Evolutionary conservation across 2,797 vertebrate genomes (phyloP).

Genomic region (Silurus aristotelis): DNA sequence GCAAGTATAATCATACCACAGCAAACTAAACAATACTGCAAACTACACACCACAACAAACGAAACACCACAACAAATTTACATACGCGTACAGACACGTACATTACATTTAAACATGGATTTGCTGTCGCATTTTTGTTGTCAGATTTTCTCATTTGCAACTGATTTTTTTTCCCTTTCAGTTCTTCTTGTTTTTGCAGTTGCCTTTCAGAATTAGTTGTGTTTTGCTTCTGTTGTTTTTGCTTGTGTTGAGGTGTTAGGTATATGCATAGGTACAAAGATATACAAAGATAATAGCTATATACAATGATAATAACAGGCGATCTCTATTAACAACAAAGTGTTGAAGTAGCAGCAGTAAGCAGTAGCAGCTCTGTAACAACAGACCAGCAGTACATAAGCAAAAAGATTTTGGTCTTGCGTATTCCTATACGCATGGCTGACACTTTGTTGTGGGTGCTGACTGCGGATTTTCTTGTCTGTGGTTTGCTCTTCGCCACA

Average conservation of each 20-base stretch:
- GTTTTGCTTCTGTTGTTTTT: background rate
- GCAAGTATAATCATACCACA: background rate
- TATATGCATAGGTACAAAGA: no score
- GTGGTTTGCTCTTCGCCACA: constrained; percentile 21
- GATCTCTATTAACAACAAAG: background rate
- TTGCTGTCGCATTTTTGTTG: background rate
- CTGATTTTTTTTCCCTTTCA: background rate
- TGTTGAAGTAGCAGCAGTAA: background rate
- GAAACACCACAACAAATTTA: background rate
- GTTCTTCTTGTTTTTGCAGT: background rate
- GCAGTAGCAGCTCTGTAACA: background rate
- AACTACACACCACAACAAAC: background rate
- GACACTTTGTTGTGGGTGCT: constrained; percentile 14
- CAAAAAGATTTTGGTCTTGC: background rate
- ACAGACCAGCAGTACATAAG: background rate
- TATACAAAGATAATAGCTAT: no score
- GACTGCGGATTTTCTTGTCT: constrained; percentile 20
- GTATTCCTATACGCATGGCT: background rate
- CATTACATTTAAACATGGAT: no score
- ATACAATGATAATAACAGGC: background rate
- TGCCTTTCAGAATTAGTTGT: no score
- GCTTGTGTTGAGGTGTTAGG: background rate
- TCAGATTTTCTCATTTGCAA: background rate
- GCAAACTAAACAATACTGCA: background rate
- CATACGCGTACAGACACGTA: background rate